Percentiles rank a stretch among this genome's conserved stretches.
These are phyloP conservation scores for Chondrilla cf. caribensis DNA, from an alignment of 37 sponge, comb jelly and placozoan genomes.

Conservation along the genomic window DNA sequence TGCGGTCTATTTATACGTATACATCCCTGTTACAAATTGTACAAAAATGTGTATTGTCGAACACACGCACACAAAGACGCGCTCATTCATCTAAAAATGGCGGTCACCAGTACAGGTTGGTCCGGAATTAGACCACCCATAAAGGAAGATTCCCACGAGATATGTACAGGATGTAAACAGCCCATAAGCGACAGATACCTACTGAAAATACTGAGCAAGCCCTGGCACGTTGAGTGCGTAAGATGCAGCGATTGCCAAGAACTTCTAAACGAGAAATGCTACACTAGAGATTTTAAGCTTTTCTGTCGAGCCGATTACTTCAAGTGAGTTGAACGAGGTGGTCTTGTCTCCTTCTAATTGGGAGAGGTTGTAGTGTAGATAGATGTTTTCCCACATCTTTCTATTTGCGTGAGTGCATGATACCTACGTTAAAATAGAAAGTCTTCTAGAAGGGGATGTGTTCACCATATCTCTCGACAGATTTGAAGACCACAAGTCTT, in stretches of 20 bases:
- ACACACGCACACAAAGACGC: too few relatives aligned
- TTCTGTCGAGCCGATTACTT: constrained; percentile 89
- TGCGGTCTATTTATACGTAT: too few relatives aligned
- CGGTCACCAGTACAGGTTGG: not conserved
- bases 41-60: too few relatives aligned
- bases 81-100: too few relatives aligned
- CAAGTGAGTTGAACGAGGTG: constrained; percentile 73
- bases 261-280: constrained; percentile 87
- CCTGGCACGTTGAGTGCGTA: constrained; percentile 88
- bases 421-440: too few relatives aligned
- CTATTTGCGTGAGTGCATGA: too few relatives aligned
- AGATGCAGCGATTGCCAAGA: constrained; percentile 85
- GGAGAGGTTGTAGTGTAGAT: not conserved
- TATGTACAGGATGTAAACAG: constrained; percentile 65
- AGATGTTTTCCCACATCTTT: too few relatives aligned
- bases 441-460: too few relatives aligned
- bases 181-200: constrained; percentile 78
- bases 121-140: too few relatives aligned
- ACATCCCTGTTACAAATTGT: too few relatives aligned
- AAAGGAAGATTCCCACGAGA: not conserved
- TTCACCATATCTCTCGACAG: too few relatives aligned
- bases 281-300: constrained; percentile 78
- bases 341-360: not conserved
- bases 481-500: too few relatives aligned
- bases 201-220: constrained; percentile 81